These are phyloP conservation scores for Macroramphosus scolopax DNA, from an alignment of 2,797 vertebrate species.

Conservation along the genomic window DNA sequence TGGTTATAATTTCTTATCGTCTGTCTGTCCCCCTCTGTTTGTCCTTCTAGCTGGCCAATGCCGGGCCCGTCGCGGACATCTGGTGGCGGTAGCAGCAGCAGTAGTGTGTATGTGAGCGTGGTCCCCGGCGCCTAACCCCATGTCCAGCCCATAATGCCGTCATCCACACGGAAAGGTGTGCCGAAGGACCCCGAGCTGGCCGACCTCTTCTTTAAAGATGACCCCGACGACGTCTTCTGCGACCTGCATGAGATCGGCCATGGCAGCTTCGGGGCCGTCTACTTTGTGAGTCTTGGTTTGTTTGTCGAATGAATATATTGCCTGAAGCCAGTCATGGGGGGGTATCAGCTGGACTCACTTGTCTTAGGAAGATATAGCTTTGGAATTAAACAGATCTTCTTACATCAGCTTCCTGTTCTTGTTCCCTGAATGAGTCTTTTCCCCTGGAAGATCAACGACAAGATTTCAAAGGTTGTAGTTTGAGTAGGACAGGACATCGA, in stretches of 20 bases:
- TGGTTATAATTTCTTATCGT: neutral
- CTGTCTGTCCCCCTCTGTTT: conserved; percentile 2
- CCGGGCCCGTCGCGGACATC: conserved; percentile 67
- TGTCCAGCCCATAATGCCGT: conserved; percentile 74
- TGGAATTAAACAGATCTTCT: neutral
- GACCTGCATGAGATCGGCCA: conserved; percentile 98
- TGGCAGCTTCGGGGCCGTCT: conserved; percentile 98
- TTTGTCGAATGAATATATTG: neutral
- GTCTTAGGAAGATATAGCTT: neutral
- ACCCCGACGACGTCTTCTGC: conserved; percentile 96
- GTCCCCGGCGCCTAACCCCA: conserved; percentile 65
- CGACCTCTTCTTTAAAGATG: conserved; percentile 95
- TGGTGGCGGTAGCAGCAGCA: conserved; percentile 73
- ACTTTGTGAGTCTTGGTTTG: conserved; percentile 86
- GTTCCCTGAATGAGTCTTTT: neutral
- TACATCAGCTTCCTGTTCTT: too few species aligned
- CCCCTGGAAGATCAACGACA: neutral
- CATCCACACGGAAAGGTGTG: conserved; percentile 89
- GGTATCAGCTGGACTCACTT: neutral
- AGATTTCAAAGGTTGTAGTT: neutral
- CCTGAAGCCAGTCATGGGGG: neutral
- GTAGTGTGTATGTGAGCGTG: conserved; percentile 67
- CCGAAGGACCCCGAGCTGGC: conserved; percentile 90
- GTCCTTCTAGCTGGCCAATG: conserved; percentile 80
- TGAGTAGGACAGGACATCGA: neutral